Base-by-base conservation (phyloP, 37 sponge, comb jelly and placozoan genomes). In the Lycopodina hypogea region DNA sequence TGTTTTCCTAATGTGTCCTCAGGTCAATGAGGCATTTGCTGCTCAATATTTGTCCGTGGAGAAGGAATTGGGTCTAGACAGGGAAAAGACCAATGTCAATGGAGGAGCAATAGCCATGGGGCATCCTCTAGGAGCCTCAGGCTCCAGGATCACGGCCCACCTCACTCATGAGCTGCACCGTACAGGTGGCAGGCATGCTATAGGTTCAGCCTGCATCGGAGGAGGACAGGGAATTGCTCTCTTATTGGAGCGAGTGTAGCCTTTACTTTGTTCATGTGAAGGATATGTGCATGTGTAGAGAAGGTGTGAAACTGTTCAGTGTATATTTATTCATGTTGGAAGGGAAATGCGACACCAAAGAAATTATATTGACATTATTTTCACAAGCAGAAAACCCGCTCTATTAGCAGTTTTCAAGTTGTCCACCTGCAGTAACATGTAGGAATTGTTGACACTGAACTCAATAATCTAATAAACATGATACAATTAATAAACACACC, bases 21-120 rank as follows among this genome's bases (percentile, higher is more conserved):
- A 97, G 97, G 93, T 97, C 28, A 97, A 97, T 51, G 98, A 97
- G 77, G 98, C 98, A 7, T 97, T 97, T 88, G 98, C 98, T 38
- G 84, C 98, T 42, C 98, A 97, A 72, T 92, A 66, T 78, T 84
- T 97, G 42, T 84, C 98, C 0, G 98, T 97, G 35, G 81, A 68
- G 67, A 94, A 94, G 81, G 98, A 97, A 75, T 69, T 95, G 33
- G 90, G 89, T 2, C 85, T 97, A 63, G 91, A 95, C 41, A 81
- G 75, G 26, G 86, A 76, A 26, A 95, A 61, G 79, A 90, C 98
- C 32, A 97, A 97, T 52, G 63, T 74, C 42, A 87, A 90, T 85
- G 98, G 98, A 59, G 98, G 98, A 48, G 98, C 98, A 9, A 95
- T 97, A 23, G 95, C 99, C n/a, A 77, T 98, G 64, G 99, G 99